Evolutionary conservation across 2,888 invertebrate genomes (phyloP).

Genomic region (Lissocephala sabroskyi): DNA sequence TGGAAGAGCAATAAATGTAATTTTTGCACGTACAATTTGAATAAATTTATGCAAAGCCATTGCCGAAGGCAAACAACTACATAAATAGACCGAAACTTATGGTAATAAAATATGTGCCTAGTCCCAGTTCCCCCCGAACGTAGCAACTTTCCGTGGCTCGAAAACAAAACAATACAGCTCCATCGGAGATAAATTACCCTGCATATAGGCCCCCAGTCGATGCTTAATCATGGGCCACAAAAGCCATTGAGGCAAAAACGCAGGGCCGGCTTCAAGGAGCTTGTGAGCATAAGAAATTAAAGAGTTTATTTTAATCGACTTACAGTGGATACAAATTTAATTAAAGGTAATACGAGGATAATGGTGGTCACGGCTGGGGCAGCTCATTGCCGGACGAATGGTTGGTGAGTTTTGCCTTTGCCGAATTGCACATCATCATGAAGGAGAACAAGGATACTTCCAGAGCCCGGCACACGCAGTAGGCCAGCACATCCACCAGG

Average conservation of each 20-base stretch:
- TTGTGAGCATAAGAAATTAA: no score
- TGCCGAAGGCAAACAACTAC: slow-evolving; percentile 45
- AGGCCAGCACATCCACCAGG: slow-evolving; percentile 60
- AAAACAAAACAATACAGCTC: slow-evolving; percentile 10
- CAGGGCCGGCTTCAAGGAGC: no score
- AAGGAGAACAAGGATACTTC: slow-evolving; percentile 58
- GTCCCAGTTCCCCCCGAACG: slow-evolving; percentile 30
- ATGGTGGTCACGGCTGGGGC: slow-evolving; percentile 25
- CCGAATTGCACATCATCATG: slow-evolving; percentile 58
- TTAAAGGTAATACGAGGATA: no score
- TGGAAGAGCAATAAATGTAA: no score
- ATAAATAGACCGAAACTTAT: slow-evolving; percentile 34
- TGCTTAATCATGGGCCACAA: slow-evolving; percentile 61
- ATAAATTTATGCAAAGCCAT: slow-evolving; percentile 46
- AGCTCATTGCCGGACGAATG: slow-evolving; percentile 15
- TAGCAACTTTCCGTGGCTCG: slow-evolving; percentile 37
- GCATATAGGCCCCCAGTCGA: slow-evolving; percentile 48
- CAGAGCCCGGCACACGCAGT: slow-evolving; percentile 61
- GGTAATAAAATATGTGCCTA: slow-evolving; percentile 16
- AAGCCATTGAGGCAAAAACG: slow-evolving; percentile 49
- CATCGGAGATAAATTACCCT: slow-evolving; percentile 31
- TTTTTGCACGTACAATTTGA: slow-evolving; percentile 54
- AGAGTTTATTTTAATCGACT: no score
- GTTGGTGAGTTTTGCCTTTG: slow-evolving; percentile 31
- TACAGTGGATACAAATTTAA: no score